Percentiles rank a stretch among this genome's conserved stretches.
phyloP scores from a whole-genome alignment of 2,113 vertebrate genomes.

The Mungos mungo region DNA sequence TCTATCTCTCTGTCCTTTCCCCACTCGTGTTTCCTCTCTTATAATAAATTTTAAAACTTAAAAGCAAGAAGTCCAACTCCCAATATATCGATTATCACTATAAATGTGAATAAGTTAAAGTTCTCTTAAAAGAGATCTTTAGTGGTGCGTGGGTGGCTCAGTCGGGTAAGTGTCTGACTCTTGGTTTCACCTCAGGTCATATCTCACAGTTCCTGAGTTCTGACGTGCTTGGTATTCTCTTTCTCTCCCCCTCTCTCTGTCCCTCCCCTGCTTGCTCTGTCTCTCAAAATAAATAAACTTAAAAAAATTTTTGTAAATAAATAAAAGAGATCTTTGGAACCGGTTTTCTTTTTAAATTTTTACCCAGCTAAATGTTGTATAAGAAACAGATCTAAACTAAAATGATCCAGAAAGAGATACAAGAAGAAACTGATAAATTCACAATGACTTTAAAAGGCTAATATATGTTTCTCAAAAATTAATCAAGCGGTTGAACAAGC shows the following conservation, averaged over 20 bases:
- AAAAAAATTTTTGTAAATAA: too few relatives aligned
- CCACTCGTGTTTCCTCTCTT: too few relatives aligned
- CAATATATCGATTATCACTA: background rate
- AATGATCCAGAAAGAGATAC: background rate
- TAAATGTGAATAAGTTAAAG: background rate
- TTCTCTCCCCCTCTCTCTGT: too few relatives aligned
- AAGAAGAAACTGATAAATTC: background rate
- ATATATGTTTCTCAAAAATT: background rate
- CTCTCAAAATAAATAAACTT: too few relatives aligned
- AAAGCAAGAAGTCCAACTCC: background rate
- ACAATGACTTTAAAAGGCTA: background rate
- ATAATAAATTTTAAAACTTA: too few relatives aligned
- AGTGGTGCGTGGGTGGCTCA: too few relatives aligned
- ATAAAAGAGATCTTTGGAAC: background rate
- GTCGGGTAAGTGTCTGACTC: too few relatives aligned
- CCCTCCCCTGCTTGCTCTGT: too few relatives aligned
- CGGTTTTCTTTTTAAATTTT: background rate
- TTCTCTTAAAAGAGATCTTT: background rate
- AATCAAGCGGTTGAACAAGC: background rate
- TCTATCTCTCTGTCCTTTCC: too few relatives aligned
- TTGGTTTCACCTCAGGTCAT: too few relatives aligned
- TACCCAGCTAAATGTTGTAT: background rate
- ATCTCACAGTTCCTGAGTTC: too few relatives aligned
- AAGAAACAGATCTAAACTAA: background rate
- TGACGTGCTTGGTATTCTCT: too few relatives aligned